Conservation (phyloP, 2,113 vertebrate species). For the Rhabdornis inornatus region DNA sequence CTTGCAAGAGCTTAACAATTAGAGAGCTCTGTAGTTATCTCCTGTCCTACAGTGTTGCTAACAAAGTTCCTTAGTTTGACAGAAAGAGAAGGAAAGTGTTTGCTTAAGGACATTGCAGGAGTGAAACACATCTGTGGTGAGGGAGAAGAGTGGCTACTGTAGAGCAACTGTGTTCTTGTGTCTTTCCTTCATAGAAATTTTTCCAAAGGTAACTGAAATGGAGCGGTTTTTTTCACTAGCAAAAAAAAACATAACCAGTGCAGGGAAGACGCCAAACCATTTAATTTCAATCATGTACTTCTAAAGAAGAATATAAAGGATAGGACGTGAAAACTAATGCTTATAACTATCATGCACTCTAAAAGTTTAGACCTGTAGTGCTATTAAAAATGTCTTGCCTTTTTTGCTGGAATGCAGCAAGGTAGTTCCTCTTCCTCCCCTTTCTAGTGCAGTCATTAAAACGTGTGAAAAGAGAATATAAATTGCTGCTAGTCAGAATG, state of each 20-base stretch:
- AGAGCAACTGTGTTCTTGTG: neutral
- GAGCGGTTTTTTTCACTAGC: neutral
- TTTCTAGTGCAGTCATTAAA: neutral
- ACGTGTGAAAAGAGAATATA: neutral
- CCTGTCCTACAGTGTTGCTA: neutral
- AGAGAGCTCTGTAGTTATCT: conserved; percentile 41
- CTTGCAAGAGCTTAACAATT: conserved; percentile 65
- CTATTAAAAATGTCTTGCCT: neutral
- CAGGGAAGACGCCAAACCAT: neutral
- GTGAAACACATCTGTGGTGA: neutral
- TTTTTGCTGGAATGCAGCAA: neutral
- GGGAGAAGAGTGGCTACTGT: neutral
- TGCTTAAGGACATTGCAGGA: conserved; percentile 7
- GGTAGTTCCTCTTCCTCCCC: neutral
- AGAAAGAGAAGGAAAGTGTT: conserved; percentile 34
- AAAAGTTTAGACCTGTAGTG: neutral
- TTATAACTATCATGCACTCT: neutral
- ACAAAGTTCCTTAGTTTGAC: conserved; percentile 11
- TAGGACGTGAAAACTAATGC: neutral
- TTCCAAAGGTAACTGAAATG: neutral
- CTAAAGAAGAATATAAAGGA: neutral
- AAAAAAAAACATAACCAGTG: neutral
- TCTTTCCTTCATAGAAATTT: neutral
- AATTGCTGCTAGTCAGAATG: neutral
- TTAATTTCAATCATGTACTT: neutral